A percentile compares a stretch with the other conserved stretches of the same genome.
phyloP scores from a whole-genome alignment of 2,797 vertebrate species.

The Mus minutoides region DNA sequence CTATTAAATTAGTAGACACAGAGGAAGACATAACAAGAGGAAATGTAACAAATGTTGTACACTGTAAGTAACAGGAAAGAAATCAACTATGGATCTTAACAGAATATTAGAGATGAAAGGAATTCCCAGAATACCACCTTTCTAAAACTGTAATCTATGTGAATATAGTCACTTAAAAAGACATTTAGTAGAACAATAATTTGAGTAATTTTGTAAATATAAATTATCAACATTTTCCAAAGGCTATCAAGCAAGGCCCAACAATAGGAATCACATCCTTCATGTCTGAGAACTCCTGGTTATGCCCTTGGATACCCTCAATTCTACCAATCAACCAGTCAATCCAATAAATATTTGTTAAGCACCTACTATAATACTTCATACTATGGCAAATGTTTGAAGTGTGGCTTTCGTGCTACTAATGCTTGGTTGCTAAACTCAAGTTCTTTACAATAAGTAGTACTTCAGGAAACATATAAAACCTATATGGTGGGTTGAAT shows the following conservation, averaged over 20 bases:
- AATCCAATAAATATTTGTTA: not conserved
- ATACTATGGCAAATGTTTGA: not conserved
- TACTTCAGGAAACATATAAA: not conserved
- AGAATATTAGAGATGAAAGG: slow-evolving; percentile 32
- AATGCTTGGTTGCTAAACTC: not conserved
- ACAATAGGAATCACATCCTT: not conserved
- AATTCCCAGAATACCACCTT: slow-evolving; percentile 7
- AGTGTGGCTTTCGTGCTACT: not conserved
- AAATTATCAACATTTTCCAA: slow-evolving; percentile 1
- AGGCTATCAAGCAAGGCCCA: not conserved
- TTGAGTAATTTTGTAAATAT: slow-evolving; percentile 37
- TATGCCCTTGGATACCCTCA: not conserved
- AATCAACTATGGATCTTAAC: not conserved
- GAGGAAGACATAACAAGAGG: not conserved
- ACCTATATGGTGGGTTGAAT: not conserved
- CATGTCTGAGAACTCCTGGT: not conserved
- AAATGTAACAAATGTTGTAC: slow-evolving; percentile 27
- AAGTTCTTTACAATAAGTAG: not conserved
- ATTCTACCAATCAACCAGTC: not conserved
- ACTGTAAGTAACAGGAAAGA: not conserved
- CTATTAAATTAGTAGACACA: slow-evolving; percentile 13
- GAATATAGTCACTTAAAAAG: not conserved
- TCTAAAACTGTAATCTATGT: not conserved
- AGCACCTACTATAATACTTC: not conserved
- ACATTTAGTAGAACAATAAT: slow-evolving; percentile 2